phyloP scores from a whole-genome alignment of 2,888 invertebrate species.

The Lepetodrilus schrolli region DNA sequence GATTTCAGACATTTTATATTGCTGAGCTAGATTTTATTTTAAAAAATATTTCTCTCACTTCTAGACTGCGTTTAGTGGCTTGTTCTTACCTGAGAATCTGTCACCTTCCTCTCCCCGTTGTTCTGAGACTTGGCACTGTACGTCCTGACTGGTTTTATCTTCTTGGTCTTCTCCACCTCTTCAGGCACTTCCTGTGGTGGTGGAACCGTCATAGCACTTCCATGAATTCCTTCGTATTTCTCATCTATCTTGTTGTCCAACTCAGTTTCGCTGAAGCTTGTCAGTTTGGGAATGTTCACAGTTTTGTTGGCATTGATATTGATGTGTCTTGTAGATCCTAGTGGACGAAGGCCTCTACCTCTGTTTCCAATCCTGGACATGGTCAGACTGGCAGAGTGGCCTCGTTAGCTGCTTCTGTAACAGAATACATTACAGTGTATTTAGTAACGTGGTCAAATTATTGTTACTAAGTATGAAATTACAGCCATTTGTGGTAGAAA shows the following conservation, averaged over 20 bases:
- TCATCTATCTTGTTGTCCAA: constrained; percentile 33
- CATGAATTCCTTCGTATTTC: constrained; percentile 47
- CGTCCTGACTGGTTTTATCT: too few relatives aligned
- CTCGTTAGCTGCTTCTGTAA: too few relatives aligned
- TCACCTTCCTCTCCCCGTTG: constrained; percentile 54
- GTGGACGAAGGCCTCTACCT: constrained; percentile 31
- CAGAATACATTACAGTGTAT: too few relatives aligned
- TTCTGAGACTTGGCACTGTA: constrained; percentile 54
- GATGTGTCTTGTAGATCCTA: constrained; percentile 34
- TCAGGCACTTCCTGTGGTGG: constrained; percentile 38
- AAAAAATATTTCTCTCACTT: too few relatives aligned
- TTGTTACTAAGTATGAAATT: too few relatives aligned
- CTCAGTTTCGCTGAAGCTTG: background rate
- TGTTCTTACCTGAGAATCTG: constrained; percentile 59
- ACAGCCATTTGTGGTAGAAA: too few relatives aligned
- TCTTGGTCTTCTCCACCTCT: constrained; percentile 32
- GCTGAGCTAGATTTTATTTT: too few relatives aligned
- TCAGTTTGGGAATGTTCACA: constrained; percentile 33
- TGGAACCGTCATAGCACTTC: constrained; percentile 55
- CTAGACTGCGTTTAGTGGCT: too few relatives aligned
- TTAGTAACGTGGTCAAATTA: too few relatives aligned
- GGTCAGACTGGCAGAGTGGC: too few relatives aligned
- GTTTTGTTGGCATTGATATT: constrained; percentile 28
- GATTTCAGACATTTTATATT: too few relatives aligned
- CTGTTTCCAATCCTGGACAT: background rate